Percentiles rank a stretch among this genome's conserved stretches.
phyloP scores from a whole-genome alignment of 35 echinoderm and acorn worm genomes.

The Diadema setosum region DNA sequence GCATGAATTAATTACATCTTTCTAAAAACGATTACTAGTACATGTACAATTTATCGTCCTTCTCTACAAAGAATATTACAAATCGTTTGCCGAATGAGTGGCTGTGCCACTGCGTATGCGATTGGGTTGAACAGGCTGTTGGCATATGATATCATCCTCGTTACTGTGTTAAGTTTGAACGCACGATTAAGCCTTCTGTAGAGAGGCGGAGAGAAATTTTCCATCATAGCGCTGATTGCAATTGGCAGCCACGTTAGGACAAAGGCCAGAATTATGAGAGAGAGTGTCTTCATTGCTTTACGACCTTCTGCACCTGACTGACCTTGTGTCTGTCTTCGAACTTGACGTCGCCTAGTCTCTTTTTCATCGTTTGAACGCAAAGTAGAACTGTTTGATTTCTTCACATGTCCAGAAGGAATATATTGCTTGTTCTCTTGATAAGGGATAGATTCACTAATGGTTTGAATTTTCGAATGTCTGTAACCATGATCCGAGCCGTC shows the following conservation, averaged over 20 bases:
- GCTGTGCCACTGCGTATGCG: background rate
- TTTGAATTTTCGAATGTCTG: too few relatives aligned
- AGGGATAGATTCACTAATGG: too few relatives aligned
- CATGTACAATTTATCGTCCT: too few relatives aligned
- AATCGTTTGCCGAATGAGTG: background rate
- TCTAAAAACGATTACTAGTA: too few relatives aligned
- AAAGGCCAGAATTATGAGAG: background rate
- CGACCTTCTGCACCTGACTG: background rate
- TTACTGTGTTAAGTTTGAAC: background rate
- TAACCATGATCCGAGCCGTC: too few relatives aligned
- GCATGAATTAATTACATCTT: too few relatives aligned
- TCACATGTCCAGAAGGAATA: background rate
- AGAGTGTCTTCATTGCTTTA: background rate
- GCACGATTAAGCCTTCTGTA: background rate
- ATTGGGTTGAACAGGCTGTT: background rate
- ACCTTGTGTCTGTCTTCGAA: background rate
- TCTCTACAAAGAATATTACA: background rate
- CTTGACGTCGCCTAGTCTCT: background rate
- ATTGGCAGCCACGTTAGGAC: background rate
- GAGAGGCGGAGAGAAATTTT: background rate
- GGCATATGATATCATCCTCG: background rate
- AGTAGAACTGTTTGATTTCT: background rate
- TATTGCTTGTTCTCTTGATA: too few relatives aligned
- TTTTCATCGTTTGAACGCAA: background rate
- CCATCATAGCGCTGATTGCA: background rate